Conservation (phyloP, 1,140 invertebrate genomes). For the Ostrea denselamellosa region DNA sequence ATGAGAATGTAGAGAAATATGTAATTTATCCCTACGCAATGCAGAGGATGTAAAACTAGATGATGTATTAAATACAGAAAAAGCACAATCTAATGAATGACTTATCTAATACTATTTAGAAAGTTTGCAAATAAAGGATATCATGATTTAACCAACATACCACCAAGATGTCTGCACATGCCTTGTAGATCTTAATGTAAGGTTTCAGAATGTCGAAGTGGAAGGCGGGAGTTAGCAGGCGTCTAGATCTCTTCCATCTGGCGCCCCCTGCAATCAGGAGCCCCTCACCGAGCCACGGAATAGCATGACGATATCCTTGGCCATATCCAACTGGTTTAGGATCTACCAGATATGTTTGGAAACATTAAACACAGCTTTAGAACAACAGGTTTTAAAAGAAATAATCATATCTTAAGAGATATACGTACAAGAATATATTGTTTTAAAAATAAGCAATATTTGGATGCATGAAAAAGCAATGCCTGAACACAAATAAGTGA, state of each 20-base stretch:
- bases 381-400: neutral
- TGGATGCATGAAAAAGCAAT: neutral
- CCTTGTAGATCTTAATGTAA: conserved; percentile 88
- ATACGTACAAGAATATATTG: neutral
- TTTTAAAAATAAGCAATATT: neutral
- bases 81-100: neutral
- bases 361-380: neutral
- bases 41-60: too few species aligned
- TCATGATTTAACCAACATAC: conserved; percentile 36
- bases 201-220: conserved; percentile 92
- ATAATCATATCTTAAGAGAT: neutral
- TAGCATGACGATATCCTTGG: neutral
- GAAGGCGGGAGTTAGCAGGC: conserved; percentile 93
- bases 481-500: too few species aligned
- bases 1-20: neutral
- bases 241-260: conserved; percentile 89
- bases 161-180: conserved; percentile 52
- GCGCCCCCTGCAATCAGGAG: conserved; percentile 79
- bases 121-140: neutral
- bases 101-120: neutral
- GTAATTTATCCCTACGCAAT: neutral
- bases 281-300: conserved; percentile 50
- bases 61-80: neutral
- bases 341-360: neutral
- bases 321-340: neutral